Evolutionary conservation across 2,797 vertebrate genomes (phyloP).

Genomic region (Hylomyscus alleni): DNA sequence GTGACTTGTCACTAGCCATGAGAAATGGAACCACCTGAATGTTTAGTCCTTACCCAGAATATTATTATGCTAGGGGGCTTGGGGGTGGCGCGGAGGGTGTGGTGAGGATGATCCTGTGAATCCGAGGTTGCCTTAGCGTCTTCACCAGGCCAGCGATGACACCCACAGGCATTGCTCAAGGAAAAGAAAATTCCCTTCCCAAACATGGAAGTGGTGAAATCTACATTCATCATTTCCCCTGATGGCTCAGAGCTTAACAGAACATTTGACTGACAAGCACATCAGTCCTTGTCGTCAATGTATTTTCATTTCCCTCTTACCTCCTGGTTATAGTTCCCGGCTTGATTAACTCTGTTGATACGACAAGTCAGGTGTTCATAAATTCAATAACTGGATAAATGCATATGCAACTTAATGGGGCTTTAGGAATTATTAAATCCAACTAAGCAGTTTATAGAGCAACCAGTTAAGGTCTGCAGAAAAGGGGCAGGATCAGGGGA

Average conservation of each 20-base stretch:
- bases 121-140: not conserved
- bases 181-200: conserved; percentile 21
- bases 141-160: not conserved
- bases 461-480: not conserved
- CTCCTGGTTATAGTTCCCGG: not conserved
- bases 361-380: not conserved
- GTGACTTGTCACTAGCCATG: conserved; percentile 6
- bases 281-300: not conserved
- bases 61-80: not conserved
- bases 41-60: conserved; percentile 13
- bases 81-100: not conserved
- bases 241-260: conserved; percentile 16
- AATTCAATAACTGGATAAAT: not conserved
- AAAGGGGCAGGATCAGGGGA: not conserved
- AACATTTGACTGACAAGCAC: conserved; percentile 25
- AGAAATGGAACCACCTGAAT: conserved; percentile 17
- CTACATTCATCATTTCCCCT: not conserved
- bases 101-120: not conserved
- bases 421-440: not conserved
- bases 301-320: conserved; percentile 32
- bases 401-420: not conserved
- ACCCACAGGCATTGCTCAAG: not conserved
- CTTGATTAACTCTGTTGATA: conserved; percentile 30
- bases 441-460: not conserved
- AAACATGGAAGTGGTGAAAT: conserved; percentile 33